phyloP scores from a whole-genome alignment of 2,113 vertebrate species.

The Cololabis saira region DNA sequence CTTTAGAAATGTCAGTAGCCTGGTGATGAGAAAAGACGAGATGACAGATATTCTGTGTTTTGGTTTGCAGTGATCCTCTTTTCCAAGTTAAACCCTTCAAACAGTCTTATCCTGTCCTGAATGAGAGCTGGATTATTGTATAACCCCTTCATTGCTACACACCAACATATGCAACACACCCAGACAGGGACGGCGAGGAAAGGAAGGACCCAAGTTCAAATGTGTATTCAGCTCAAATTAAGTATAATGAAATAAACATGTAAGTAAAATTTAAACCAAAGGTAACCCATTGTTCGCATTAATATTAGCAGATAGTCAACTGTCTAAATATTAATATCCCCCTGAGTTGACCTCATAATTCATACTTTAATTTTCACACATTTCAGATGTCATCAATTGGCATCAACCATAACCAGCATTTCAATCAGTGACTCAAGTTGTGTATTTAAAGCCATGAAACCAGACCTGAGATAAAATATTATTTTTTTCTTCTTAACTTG shows the following conservation, averaged over 20 bases:
- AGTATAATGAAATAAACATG: neutral
- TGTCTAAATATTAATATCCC: no score
- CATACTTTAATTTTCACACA: no score
- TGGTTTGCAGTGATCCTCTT: conserved; percentile 59
- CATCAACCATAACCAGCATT: neutral
- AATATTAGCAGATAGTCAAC: no score
- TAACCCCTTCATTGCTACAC: conserved; percentile 55
- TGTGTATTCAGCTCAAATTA: no score
- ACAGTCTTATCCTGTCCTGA: conserved; percentile 75
- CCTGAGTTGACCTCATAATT: no score
- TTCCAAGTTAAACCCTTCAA: conserved; percentile 71
- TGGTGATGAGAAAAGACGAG: conserved; percentile 58
- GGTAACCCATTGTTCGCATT: neutral
- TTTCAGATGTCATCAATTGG: no score
- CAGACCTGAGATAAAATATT: conserved; percentile 20
- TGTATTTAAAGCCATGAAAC: neutral
- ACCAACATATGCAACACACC: conserved; percentile 17
- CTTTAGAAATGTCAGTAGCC: conserved; percentile 64
- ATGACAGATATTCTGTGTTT: conserved; percentile 72
- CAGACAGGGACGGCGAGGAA: neutral
- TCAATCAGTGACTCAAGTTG: neutral
- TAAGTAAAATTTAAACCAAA: neutral
- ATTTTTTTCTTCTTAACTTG: neutral
- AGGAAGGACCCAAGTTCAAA: no score
- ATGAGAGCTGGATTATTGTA: conserved; percentile 74